These are phyloP conservation scores for Typhlomys cinereus DNA, from an alignment of 2,113 vertebrate species.

Conservation along the genomic window DNA sequence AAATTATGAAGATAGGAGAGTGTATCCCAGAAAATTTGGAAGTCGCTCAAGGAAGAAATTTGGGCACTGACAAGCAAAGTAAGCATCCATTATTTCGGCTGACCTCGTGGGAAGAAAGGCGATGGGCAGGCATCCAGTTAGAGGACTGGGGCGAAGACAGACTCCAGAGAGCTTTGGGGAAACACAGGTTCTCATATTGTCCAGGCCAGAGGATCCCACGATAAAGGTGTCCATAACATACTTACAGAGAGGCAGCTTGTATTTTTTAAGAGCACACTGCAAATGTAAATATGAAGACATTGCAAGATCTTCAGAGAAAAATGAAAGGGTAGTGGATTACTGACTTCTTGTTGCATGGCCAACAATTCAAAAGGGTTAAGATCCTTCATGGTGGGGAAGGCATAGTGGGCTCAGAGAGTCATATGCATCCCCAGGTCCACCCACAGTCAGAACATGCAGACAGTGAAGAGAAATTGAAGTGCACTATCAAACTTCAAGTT, in stretches of 20 bases:
- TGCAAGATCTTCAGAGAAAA: background rate
- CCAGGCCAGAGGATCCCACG: background rate
- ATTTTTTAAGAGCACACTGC: background rate
- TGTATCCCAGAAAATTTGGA: conserved; percentile 44
- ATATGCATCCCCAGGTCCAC: background rate
- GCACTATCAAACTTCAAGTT: too few relatives aligned
- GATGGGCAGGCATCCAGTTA: too few relatives aligned
- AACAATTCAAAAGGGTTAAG: too few relatives aligned
- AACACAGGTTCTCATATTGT: background rate
- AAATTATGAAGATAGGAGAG: conserved; percentile 51
- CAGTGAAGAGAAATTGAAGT: too few relatives aligned
- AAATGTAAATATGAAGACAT: background rate
- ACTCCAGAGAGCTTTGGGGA: background rate
- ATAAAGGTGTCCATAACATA: background rate
- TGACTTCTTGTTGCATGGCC: background rate
- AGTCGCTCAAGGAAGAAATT: conserved; percentile 57
- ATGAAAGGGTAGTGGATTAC: background rate
- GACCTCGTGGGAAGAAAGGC: background rate
- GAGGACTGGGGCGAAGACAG: background rate
- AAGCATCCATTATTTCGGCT: conserved; percentile 40
- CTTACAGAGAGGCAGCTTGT: background rate
- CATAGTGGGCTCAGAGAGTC: background rate
- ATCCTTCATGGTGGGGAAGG: too few relatives aligned
- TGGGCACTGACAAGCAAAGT: conserved; percentile 15
- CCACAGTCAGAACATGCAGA: too few relatives aligned